Base-by-base conservation (phyloP, 2,888 invertebrate species). In the Noctua pronuba region DNA sequence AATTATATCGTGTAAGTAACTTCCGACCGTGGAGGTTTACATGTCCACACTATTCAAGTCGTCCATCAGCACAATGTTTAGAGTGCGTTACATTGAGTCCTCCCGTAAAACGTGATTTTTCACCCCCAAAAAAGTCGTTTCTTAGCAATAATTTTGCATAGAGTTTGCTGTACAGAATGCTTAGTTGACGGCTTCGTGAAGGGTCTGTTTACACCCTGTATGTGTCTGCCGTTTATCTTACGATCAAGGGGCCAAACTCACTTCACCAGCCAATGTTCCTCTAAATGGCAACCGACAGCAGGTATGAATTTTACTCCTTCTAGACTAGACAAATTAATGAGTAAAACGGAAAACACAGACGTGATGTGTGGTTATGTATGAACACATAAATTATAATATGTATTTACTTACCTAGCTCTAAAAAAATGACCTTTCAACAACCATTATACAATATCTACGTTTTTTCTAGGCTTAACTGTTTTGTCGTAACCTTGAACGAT, bases 401-500 rank as follows among this genome's bases (percentile, higher is more conserved):
- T 46, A 31, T 41, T 35, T 41, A 52, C 16, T 18, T 52, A 62
- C 28, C 24, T 16, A 64, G 28, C 44, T 21, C 41, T 4, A 38
- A 38, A 58, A 52, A 68, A 60, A 78, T 49, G 0, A 67, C 67
- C 49, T 79, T 69, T 49, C 18, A 18, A 46, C 31, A 67, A 38
- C 13, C 24, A 62, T 46, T 75, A 82, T 38, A 82, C 18, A 31
- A 46, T 21, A 11, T 0, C 38, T 67, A 4, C 0, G 24, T 79
- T 69, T 79, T 83, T 78, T 65, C 44, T 80, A 67, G 55, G 10
- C 35, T 41, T 49, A 71, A 79, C 84, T 71, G 38, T 79, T 67
- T 62, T 38, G 4, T 58, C 28, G 18, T 67, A 49, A 77, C 85
- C 85, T 87, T 79, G 78, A 78, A 62, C 11, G 16, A 74, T 66